Base-by-base conservation (phyloP, 2,797 vertebrate species). In the Lutjanus argentimaculatus region DNA sequence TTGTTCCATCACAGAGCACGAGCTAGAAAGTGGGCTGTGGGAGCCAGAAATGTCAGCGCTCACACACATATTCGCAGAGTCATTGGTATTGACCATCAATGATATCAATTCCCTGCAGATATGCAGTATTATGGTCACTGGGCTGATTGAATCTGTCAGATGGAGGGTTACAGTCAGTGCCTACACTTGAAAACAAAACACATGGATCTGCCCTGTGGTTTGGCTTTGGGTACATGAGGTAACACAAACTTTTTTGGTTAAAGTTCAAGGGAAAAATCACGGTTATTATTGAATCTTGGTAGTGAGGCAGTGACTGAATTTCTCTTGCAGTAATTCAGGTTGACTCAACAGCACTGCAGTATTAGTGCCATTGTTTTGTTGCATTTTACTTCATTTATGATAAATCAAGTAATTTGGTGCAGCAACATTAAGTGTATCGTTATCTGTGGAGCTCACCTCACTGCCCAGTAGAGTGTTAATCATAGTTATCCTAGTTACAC, bases 21-120 rank as follows among this genome's bases (percentile, higher is more conserved):
- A 17, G 68, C 55, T 21, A 43, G 70, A 77, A 66, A 82, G 45
- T 52, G 67, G 80, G 61, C 72, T 19, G 51, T 55, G 70, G 81
- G 61, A 70, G 45, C 42, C 65, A 42, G 46, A 85, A 72, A 82
- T 80, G 55, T 73, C 72, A 78, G 40, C 59, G 42, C 52, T 65
- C 71, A 78, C 45, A 75, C 36, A 49, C 55, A 58, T 53, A 73
- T 67, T 76, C 5, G 0, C 19, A 10, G 1, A 53, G 48, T 75
- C 71, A 80, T 58, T 66, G 65, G 40, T 73, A 84, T 70, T 42
- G 81, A 83, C 77, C 76, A 78, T 8, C 43, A 53, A 40, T 22
- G 2, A 22, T 83, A 77, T 81, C 79, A 75, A 63, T 71, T 65
- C 79, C 58, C 75, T 67, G 64, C 43, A 58, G 76, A 75, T 56